Conservation (phyloP, 2,113 vertebrate species). For the Myotis lucifugus region DNA sequence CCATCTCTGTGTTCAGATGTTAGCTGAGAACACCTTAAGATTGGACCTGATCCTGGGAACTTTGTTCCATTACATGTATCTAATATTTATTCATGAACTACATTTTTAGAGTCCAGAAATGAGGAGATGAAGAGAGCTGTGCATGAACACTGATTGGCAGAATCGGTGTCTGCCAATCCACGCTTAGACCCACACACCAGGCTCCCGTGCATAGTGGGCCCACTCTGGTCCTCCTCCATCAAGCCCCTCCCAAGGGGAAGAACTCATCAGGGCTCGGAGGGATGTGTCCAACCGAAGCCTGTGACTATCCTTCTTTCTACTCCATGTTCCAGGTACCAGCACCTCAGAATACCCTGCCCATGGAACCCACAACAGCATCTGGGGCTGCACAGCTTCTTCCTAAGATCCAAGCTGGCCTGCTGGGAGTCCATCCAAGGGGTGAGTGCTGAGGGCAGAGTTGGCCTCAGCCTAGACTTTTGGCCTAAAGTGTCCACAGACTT, state of each 20-base stretch:
- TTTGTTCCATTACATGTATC: neutral
- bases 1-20: neutral
- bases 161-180: neutral
- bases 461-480: neutral
- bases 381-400: neutral
- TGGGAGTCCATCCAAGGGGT: no score
- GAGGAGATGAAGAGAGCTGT: neutral
- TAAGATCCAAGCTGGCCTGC: neutral
- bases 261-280: neutral
- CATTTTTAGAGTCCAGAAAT: neutral
- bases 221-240: neutral
- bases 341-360: neutral
- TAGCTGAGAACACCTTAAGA: neutral
- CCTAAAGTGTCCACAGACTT: neutral
- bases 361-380: rapidly evolving
- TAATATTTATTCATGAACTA: neutral
- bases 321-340: neutral
- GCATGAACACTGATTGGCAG: neutral
- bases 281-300: neutral
- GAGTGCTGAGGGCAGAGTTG: neutral
- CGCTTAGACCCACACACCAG: neutral
- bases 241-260: neutral
- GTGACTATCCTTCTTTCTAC: neutral
- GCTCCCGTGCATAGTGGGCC: neutral
- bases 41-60: neutral